Evolutionary conservation across 2,113 vertebrate species (phyloP), one percentile per base, ranked within the genome.

Genomic region (Aegotheles bennettii): DNA sequence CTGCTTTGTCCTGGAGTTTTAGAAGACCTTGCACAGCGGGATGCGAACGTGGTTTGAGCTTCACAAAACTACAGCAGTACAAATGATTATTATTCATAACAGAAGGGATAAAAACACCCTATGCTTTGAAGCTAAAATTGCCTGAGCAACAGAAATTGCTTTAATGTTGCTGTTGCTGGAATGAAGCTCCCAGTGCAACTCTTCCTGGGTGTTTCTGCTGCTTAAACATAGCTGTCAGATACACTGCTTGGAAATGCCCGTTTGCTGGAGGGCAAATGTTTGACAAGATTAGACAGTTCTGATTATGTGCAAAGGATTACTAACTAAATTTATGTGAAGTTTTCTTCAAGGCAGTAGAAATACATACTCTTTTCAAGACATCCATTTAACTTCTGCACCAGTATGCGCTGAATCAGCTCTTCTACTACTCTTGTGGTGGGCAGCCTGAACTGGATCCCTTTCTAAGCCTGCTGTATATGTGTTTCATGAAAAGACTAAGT

Each of bases 251-350:
- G 50, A 94, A 90, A 83, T 40, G 47, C 48, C 15, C 69, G 28
- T 89, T 94, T 94, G 70, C 81, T 70, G 65, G n/a, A 90, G 78
- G 89, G 81, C 53, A 94, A 82, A 48, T 25, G 12, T 79, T 95
- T 80, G 63, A 83, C 67, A 73, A 79, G 78, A 47, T 93, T 45
- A 85, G 65, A 60, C 51, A 68, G 33, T 17, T 73, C 67, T 94
- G 77, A 73, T 45, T 82, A 54, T 3, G 0, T 73, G 25, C 28
- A 76, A 75, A 94, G 48, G 45, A 40, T 53, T 84, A 38, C 50
- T 79, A 59, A 89, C 71, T 57, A 42, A 74, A 89, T 81, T 86
- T 50, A n/a, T 1, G 1, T 59, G 7, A 89, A 90, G 25, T 92
- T 81, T 43, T 70, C 71, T 89, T 67, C 2, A 13, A 89, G 64